Evolutionary conservation across 1,140 invertebrate genomes (phyloP), one percentile per base, ranked within the genome.

Genomic region (Drosophila orena): DNA sequence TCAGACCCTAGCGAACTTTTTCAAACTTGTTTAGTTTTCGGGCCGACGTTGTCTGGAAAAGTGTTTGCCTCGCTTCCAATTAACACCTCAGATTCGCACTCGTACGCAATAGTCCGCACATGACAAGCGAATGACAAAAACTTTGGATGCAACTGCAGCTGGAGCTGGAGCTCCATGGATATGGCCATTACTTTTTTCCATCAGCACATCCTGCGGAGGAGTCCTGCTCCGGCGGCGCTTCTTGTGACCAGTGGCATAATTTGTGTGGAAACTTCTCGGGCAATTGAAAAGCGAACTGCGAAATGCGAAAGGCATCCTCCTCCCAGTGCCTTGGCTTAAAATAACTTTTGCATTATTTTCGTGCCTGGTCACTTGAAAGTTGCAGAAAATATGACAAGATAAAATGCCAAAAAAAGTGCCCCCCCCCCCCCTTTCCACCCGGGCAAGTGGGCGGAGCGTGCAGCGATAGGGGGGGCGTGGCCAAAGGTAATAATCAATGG

Each of bases 281-380:
- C 80, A 91, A 90, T 91, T 90, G 83, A 90, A 90, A 88, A 77
- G 71, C 75, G 60, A 65, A 79, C 74, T 75, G 27, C 27, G 27
- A 30, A 30, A 30, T 30, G 30, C 30, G 30, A 8, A 30, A 30
- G 4, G 37, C 37, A 38, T 14, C 12, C 74, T n/a, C n/a, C n/a
- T n/a, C n/a, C n/a, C 74, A 86, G 61, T 80, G 61, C 64, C 66
- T 53, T 68, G 76, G 69, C 50, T 47, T 60, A 54, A 53, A 66
- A 71, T 69, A 86, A 88, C 58, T 81, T 86, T 88, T 43, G 34
- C 65, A 86, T 72, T 77, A 84, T 84, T 80, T 81, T 77, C 53
- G 56, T 68, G 64, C 42, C 61, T 74, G 52, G 71, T 69, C 70
- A 71, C 42, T 76, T 61, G 66, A 70, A 79, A 84, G 68, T 81